Evolutionary conservation across 2,888 invertebrate species (phyloP), one percentile per base, ranked within the genome.

Genomic region (Pristionchus mayeri): DNA sequence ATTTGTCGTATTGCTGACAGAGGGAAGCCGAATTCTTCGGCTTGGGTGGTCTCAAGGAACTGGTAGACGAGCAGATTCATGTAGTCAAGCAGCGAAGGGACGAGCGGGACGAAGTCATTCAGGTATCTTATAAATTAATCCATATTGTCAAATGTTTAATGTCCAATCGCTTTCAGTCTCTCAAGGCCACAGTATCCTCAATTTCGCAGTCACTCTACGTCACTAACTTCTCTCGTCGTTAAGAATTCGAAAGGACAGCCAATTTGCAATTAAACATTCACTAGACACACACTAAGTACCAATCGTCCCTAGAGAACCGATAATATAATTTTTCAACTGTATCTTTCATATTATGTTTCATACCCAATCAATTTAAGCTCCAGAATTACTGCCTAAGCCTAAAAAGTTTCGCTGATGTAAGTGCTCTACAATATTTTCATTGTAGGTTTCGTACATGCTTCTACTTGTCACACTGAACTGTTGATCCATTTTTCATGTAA

Each of bases 1-100:
- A n/a, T n/a, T n/a, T n/a, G n/a, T n/a, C n/a, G n/a, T n/a, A n/a
- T n/a, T n/a, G n/a, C n/a, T n/a, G n/a, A n/a, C 85, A 87, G 87
- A 85, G 87, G 50, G 87, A 87, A 78, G 87, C 87, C 4, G 87
- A 87, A 27, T 87, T 84, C 83, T 87, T 86, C 78, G 85, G 86
- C 16, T 24, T 87, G 37, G 84, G 54, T 18, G 52, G 78, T 3
- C 67, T 87, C 63, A 37, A 48, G 50, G 79, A 81, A 27, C 37
- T 85, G 44, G 57, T 87, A 11, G 86, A 84, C 40, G 85, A 86
- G 18, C 37, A 48, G 21, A 50, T 85, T 44, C 44, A 44, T 4
- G 44, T 54, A 34, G 50, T 40, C 18, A 37, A 71, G n/a, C 76
- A 85, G 71, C 50, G n/a, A 34, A 67, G 71, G 27, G 71, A 71